A percentile compares a stretch with the other conserved stretches of the same genome.
Evolutionary conservation across 2,888 invertebrate species (phyloP).

Genomic region (Mythimna vitellina): DNA sequence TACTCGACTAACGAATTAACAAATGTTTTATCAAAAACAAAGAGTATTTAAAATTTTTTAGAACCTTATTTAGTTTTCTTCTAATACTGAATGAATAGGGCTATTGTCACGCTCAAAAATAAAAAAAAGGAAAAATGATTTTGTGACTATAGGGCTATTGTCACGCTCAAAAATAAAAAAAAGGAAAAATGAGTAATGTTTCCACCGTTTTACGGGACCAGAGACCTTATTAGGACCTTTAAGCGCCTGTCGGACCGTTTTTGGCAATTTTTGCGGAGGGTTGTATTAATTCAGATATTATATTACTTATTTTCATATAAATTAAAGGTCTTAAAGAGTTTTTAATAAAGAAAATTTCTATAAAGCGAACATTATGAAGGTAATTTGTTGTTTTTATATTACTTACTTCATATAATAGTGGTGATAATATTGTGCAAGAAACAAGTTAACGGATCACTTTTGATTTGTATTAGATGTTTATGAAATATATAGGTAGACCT

Average conservation of each 20-base stretch:
- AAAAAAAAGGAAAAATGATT: constrained; percentile 17
- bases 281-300: constrained; percentile 6
- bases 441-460: not conserved
- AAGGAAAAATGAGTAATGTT: constrained; percentile 18
- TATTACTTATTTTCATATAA: not conserved
- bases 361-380: not conserved
- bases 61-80: constrained; percentile 21
- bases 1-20: not conserved
- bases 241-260: not conserved
- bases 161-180: too few relatives aligned
- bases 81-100: not conserved
- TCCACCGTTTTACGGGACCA: constrained; percentile 1
- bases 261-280: not conserved
- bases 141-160: not conserved
- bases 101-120: not conserved
- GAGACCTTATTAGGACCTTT: constrained; percentile 2
- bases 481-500: not conserved
- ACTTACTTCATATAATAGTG: not conserved
- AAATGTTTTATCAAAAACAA: constrained; percentile 16
- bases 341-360: not conserved
- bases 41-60: constrained; percentile 13
- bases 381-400: not conserved
- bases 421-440: not conserved
- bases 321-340: not conserved
- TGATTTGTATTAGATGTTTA: not conserved